A percentile compares a stretch with the other conserved stretches of the same genome.
These are phyloP conservation scores for Biston stratarius DNA, from an alignment of 2,888 invertebrate genomes.

Conservation along the genomic window DNA sequence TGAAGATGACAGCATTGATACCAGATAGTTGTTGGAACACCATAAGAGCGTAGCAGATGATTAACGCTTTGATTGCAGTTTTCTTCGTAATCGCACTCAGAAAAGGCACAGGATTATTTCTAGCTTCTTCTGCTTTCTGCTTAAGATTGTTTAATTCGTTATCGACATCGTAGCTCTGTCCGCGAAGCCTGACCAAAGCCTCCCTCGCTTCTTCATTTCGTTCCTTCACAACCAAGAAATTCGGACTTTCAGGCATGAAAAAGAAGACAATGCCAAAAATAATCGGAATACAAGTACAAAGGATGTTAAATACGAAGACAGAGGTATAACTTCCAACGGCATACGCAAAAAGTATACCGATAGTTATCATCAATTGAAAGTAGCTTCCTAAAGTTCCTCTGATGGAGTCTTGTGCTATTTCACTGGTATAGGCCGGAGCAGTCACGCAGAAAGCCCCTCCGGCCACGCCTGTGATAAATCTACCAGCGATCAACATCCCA, in stretches of 20 bases:
- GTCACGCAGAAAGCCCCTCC: constrained; percentile 94
- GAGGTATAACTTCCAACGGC: constrained; percentile 87
- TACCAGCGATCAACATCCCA: constrained; percentile 88
- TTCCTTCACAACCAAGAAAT: constrained; percentile 89
- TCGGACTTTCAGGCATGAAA: constrained; percentile 96
- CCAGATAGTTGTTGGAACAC: constrained; percentile 95
- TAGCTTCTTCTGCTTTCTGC: constrained; percentile 81
- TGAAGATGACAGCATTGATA: constrained; percentile 94
- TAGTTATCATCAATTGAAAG: constrained; percentile 94
- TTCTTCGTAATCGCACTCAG: constrained; percentile 85
- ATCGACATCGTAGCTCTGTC: constrained; percentile 89
- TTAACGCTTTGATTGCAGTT: constrained; percentile 88
- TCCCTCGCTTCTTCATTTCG: constrained; percentile 88
- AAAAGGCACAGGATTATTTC: constrained; percentile 85
- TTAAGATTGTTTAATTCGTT: constrained; percentile 88
- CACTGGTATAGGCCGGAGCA: constrained; percentile 94
- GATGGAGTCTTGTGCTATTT: constrained; percentile 93
- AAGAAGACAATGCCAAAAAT: constrained; percentile 90
- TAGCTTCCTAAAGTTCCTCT: constrained; percentile 94
- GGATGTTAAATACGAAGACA: constrained; percentile 87
- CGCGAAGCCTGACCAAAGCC: constrained; percentile 91
- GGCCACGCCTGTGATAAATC: constrained; percentile 91
- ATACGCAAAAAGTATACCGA: constrained; percentile 94
- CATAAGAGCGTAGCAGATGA: constrained; percentile 93
- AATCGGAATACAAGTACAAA: constrained; percentile 89